Base-by-base conservation (phyloP, 2,113 vertebrate genomes). In the Boleophthalmus pectinirostris region DNA sequence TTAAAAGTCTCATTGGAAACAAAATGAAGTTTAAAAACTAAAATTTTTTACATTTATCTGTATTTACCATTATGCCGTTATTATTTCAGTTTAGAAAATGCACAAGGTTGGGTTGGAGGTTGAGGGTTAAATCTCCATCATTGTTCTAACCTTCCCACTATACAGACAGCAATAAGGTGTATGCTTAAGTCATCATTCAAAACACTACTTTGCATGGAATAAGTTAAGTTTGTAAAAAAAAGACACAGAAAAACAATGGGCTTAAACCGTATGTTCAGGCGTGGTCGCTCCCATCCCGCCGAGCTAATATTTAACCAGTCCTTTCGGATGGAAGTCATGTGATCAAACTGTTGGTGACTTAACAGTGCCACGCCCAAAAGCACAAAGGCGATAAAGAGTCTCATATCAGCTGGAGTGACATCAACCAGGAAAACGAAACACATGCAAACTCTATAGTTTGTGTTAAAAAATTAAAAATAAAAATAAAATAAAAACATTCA, bases 401-500 rank as follows among this genome's bases (percentile, higher is more conserved):
- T 11, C 29, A 9, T 63, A 33, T 20, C 60, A 8, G 25, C 8
- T 9, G 29, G 8, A 10, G 53, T 21, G n/a, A 10, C 57, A 13
- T 15, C 57, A 25, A n/a, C 24, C 57, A 24, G 57, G 13, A 24
- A 21, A 35, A 69, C 18, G 70, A 35, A 1, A 72, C 10, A 13
- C 13, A 13, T 0, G 18, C 8, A 24, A 78, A 71, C 77, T 70
- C 68, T 5, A 43, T n/a, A n/a, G 2, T n/a, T 10, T 35, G 6
- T 11, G 15, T 33, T 64, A 9, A 64, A 38, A 12, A 10, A 12
- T 15, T 13, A 66, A 21, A 66, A 43, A 43, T 11, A 43, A 11
- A 9, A 43, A 38, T n/a, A 38, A 38, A 38, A 7, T 38, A 38
- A 43, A 43, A 10, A 3, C 21, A 12, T 73, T 93, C 89, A 94